Evolutionary conservation across 92 coral and sea anemone species (phyloP), one percentile per base, ranked within the genome.

Genomic region (Zoanthus gigantus): DNA sequence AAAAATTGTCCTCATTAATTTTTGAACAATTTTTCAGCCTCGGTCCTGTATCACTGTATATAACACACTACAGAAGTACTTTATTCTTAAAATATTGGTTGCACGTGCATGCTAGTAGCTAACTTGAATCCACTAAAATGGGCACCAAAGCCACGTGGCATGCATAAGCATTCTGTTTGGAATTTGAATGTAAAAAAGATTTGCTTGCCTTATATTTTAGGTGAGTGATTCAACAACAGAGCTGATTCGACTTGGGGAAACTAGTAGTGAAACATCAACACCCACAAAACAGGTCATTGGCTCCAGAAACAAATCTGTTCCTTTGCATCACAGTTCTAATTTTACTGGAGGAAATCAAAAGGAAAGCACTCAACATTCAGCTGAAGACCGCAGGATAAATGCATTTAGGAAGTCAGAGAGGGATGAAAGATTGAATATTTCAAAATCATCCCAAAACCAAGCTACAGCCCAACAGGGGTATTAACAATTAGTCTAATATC

Each of bases 181-280:
- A 37, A 37, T 37, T 37, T 37, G 4, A 2, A 37, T 4, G 4
- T 37, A 37, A 37, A 37, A 37, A 37, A 37, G 2, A 50, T 50
- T 50, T 50, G 56, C 12, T 50, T 50, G 56, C 9, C 56, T 50
- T 50, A 50, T 30, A 12, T 42, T 61, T 16, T 53, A 73, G 88
- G 94, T 95, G 16, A 93, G 96, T 72, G 98, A 95, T 87, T 93
- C 98, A 30, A 95, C 98, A 34, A 91, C 92, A 80, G 96, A 93
- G 58, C 88, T 95, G 69, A 95, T 95, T 69, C 91, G 87, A 58
- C 94, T 95, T 65, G 98, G 94, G 8, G 94, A 93, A 72, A 86
- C 78, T 44, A 81, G 85, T 75, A 80, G 92, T 86, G 71, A 68
- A n/a, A 47, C 81, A 28, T 88, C 92, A 10, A 80, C 71, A 13